A percentile compares a stretch with the other conserved stretches of the same genome.
Conservation (phyloP, 2,888 invertebrate species). For the Thereva nobilitata region DNA sequence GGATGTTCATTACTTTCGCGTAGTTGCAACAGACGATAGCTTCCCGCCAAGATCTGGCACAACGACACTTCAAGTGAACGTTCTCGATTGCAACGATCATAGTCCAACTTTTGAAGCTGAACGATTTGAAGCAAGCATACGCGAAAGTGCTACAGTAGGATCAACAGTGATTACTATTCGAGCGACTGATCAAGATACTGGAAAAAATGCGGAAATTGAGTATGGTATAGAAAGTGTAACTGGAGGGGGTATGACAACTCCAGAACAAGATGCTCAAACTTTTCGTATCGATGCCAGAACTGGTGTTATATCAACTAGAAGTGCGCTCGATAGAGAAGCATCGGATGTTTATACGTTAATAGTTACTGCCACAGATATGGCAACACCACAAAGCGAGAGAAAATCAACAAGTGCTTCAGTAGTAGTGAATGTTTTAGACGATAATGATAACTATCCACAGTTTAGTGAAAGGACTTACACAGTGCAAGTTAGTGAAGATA, state of each 20-base stretch:
- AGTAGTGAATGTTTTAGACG: conserved; percentile 80
- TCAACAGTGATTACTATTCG: conserved; percentile 86
- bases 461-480: conserved; percentile 89
- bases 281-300: conserved; percentile 85
- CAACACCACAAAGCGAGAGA: conserved; percentile 76
- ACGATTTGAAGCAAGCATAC: conserved; percentile 84
- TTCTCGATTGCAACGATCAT: conserved; percentile 94
- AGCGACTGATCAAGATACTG: conserved; percentile 90
- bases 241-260: conserved; percentile 64
- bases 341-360: conserved; percentile 82
- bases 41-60: conserved; percentile 88
- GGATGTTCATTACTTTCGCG: conserved; percentile 88
- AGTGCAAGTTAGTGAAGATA: conserved; percentile 85
- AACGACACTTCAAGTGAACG: conserved; percentile 88
- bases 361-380: conserved; percentile 84
- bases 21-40: conserved; percentile 86
- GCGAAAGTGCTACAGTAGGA: conserved; percentile 87
- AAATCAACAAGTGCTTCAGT: conserved; percentile 82
- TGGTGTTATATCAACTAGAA: conserved; percentile 83
- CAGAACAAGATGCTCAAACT: conserved; percentile 73
- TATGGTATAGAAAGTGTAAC: conserved; percentile 76
- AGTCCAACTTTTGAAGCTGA: conserved; percentile 89
- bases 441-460: conserved; percentile 93
- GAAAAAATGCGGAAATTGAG: conserved; percentile 85
- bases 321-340: conserved; percentile 83